A percentile compares a stretch with the other conserved stretches of the same genome.
Evolutionary conservation across 2,113 vertebrate species (phyloP).

Genomic region (Cranoglanis bouderius): DNA sequence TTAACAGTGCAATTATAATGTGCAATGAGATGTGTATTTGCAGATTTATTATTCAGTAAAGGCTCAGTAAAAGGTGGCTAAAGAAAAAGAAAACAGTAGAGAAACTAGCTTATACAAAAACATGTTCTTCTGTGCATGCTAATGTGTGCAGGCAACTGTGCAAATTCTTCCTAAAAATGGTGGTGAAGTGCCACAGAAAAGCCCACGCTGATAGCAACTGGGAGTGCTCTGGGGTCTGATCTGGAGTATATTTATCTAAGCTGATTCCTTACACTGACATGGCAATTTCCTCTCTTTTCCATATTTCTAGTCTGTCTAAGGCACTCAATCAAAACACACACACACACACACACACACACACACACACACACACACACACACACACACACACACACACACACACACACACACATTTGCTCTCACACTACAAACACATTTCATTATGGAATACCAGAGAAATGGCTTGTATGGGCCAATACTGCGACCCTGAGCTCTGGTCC

Average conservation of each 20-base stretch:
- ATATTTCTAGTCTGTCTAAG: constrained; percentile 40
- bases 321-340: constrained; percentile 34
- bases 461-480: constrained; percentile 55
- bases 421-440: constrained; percentile 24
- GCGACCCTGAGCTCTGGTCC: constrained; percentile 69
- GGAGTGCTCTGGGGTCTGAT: constrained; percentile 33
- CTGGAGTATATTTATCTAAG: constrained; percentile 47
- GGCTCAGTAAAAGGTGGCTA: constrained; percentile 8
- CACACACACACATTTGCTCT: neutral
- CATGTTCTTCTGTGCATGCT: neutral
- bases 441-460: constrained; percentile 52
- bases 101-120: neutral
- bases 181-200: constrained; percentile 30
- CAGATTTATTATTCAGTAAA: constrained; percentile 22
- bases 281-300: constrained; percentile 47
- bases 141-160: constrained; percentile 20
- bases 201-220: constrained; percentile 1
- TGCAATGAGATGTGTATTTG: constrained; percentile 36
- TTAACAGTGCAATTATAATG: neutral
- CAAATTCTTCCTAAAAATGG: constrained; percentile 31
- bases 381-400: constrained; percentile 7
- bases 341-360: constrained; percentile 15
- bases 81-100: neutral
- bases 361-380: constrained; percentile 10
- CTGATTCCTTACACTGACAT: constrained; percentile 47